Base-by-base conservation (phyloP, 1,140 invertebrate genomes). In the Andrena cerasifolii region DNA sequence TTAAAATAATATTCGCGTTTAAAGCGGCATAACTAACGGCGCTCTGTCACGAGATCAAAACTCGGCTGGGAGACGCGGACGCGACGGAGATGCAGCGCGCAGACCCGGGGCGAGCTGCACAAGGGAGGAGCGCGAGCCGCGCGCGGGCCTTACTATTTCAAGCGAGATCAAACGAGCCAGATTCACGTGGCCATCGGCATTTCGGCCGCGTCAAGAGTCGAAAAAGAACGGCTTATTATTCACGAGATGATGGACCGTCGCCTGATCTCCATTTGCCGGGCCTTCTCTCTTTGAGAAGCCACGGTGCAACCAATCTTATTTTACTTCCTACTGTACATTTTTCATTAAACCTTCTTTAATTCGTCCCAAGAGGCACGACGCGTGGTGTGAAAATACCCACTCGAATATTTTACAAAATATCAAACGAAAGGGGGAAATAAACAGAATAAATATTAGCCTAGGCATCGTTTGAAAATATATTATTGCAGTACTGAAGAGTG, bases 151-250 rank as follows among this genome's bases (percentile, higher is more conserved):
- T 72, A 67, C 84, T 89, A 86, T 89, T 89, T 88, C 80, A 86
- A 78, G 73, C 76, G 72, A 89, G 88, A 89, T 89, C 88, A 89
- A 89, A 89, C 89, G 87, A 65, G 77, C 47, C 72, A 82, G 72
- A 81, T 82, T 82, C 56, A 40, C 31, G 75, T 62, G 58, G 73
- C 49, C 82, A 88, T 88, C 80, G 85, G 82, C 83, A 81, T 82
- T 85, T 86, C 80, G 80, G 78, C 65, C 43, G 73, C 56, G 59
- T 51, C 49, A 10, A 40, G 53, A 65, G 62, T 59, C 73, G 73
- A 70, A 63, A 82, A 80, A 87, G 54, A 66, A 53, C 62, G 16
- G 73, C 85, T 84, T 82, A 85, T 84, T 79, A 85, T 83, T 82
- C 83, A 76, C 62, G 78, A 85, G 87, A 89, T 72, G 83, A 85